Conservation (phyloP, 2,797 vertebrate genomes). For the Percopsis omiscomaycus region DNA sequence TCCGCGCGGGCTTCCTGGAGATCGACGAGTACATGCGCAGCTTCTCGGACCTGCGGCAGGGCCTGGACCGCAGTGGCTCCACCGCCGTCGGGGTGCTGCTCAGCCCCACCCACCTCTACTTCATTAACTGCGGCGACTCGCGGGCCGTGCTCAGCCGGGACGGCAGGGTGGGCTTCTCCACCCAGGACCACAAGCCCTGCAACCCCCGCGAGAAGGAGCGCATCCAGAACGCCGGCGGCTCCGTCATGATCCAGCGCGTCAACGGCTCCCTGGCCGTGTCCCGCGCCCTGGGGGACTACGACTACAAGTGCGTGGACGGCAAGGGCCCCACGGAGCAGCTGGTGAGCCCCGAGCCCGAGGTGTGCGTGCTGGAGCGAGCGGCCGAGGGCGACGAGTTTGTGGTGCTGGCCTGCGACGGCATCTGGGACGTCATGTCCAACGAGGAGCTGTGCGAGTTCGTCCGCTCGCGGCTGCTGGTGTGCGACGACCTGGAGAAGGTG, state of each 20-base stretch:
- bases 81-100: conserved; percentile 96
- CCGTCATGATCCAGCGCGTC: conserved; percentile 98
- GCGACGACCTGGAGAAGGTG: conserved; percentile 95
- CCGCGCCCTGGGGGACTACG: conserved; percentile 97
- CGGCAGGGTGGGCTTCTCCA: conserved; percentile 94
- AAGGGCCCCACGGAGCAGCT: conserved; percentile 94
- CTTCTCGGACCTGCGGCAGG: conserved; percentile 96
- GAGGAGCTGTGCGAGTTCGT: conserved; percentile 99
- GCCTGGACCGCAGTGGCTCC: conserved; percentile 98
- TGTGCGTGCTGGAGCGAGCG: conserved; percentile 91
- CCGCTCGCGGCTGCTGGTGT: conserved; percentile 93
- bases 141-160: conserved; percentile 92
- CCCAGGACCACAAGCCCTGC: conserved; percentile 99
- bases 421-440: conserved; percentile 99
- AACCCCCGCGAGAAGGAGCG: conserved; percentile 97
- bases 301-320: conserved; percentile 99
- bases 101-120: conserved; percentile 94
- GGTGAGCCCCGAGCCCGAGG: conserved; percentile 98
- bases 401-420: conserved; percentile 96
- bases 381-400: conserved; percentile 95
- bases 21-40: conserved; percentile 99
- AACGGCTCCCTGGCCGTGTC: conserved; percentile 98
- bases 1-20: conserved; percentile 98
- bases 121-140: conserved; percentile 99
- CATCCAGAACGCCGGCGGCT: conserved; percentile 98